A percentile compares a stretch with the other conserved stretches of the same genome.
These are phyloP conservation scores for Lochmaea capreae DNA, from an alignment of 2,888 invertebrate genomes.

Conservation along the genomic window DNA sequence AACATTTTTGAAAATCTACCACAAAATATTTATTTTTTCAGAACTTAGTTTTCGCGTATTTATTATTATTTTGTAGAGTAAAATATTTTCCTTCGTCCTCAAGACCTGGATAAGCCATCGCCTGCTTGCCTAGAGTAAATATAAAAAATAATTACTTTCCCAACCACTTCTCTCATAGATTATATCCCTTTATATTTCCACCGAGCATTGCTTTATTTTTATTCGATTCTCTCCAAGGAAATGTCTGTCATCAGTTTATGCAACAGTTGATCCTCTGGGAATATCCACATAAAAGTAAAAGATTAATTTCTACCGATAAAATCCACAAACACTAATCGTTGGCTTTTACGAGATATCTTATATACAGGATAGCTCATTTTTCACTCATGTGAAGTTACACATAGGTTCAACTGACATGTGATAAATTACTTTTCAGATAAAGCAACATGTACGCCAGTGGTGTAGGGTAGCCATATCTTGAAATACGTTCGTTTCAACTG, in stretches of 20 bases:
- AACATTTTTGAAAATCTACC: no score
- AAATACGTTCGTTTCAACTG: no score
- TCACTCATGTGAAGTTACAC: neutral
- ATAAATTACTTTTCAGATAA: neutral
- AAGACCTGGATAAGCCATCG: neutral
- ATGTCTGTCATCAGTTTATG: slow-evolving; percentile 7
- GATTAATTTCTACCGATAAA: neutral
- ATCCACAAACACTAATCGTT: slow-evolving; percentile 7
- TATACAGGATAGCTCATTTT: slow-evolving; percentile 2
- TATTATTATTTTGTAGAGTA: no score
- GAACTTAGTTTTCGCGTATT: no score
- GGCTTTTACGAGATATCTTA: slow-evolving; percentile 2
- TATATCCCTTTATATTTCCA: neutral
- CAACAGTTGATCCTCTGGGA: slow-evolving; percentile 3
- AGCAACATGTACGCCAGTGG: neutral
- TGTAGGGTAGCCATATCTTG: neutral
- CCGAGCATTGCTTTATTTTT: neutral
- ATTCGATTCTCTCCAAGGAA: slow-evolving; percentile 9
- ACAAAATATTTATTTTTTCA: no score
- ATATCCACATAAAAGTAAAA: slow-evolving; percentile 5
- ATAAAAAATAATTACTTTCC: neutral
- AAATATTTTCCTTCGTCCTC: no score
- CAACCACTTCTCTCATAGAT: neutral
- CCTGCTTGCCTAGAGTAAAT: neutral
- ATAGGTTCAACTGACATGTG: neutral